A percentile compares a stretch with the other conserved stretches of the same genome.
Conservation (phyloP, 1,140 invertebrate species). For the Atta colombica region DNA sequence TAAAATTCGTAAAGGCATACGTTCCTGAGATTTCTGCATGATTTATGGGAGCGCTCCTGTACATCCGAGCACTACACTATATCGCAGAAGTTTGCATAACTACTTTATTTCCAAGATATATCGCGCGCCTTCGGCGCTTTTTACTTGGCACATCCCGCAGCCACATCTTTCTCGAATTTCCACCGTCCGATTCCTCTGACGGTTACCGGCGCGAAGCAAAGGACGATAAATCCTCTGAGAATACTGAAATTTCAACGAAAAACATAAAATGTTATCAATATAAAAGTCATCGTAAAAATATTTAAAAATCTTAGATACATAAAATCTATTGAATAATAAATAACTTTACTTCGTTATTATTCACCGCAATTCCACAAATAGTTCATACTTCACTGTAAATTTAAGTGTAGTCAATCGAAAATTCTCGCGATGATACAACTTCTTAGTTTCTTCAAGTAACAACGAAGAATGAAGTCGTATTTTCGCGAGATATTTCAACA, state of each 20-base stretch:
- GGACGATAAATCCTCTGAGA: slow-evolving; percentile 33
- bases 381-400: not conserved
- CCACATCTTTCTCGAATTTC: slow-evolving; percentile 56
- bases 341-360: not conserved
- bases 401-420: not conserved
- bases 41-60: slow-evolving; percentile 37
- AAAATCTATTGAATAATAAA: slow-evolving; percentile 8
- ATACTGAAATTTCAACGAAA: slow-evolving; percentile 12
- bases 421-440: too few relatives aligned
- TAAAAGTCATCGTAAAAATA: slow-evolving; percentile 52
- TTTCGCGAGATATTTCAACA: not conserved
- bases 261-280: slow-evolving; percentile 5
- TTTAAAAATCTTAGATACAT: slow-evolving; percentile 15
- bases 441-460: too few relatives aligned
- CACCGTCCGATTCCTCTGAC: slow-evolving; percentile 33
- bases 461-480: not conserved
- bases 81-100: slow-evolving; percentile 60
- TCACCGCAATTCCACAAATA: not conserved
- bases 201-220: slow-evolving; percentile 4
- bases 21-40: slow-evolving; percentile 48
- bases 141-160: slow-evolving; percentile 47
- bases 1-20: slow-evolving; percentile 47
- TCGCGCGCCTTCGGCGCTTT: slow-evolving; percentile 49
- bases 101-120: slow-evolving; percentile 63
- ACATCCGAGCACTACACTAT: slow-evolving; percentile 35